A percentile compares a stretch with the other conserved stretches of the same genome.
phyloP scores from a whole-genome alignment of 2,113 vertebrate genomes.

The Xenus cinereus region DNA sequence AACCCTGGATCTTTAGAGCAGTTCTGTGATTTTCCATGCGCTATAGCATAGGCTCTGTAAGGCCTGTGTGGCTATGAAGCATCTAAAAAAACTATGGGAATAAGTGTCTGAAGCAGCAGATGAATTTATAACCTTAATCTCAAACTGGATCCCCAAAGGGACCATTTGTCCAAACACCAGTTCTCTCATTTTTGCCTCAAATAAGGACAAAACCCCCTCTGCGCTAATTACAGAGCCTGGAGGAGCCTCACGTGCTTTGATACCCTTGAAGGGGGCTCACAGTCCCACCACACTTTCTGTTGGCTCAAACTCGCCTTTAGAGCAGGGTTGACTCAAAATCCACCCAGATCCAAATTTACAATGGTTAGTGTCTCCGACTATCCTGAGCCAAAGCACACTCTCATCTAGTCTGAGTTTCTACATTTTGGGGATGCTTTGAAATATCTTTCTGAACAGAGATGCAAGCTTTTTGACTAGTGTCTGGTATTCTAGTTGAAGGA shows the following conservation, averaged over 20 bases:
- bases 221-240: accelerated
- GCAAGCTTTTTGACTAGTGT: not conserved
- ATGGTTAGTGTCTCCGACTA: not conserved
- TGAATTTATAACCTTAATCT: not conserved
- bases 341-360: not conserved
- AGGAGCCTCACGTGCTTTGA: not conserved
- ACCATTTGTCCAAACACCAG: not conserved
- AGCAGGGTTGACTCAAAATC: not conserved
- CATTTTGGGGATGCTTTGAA: not conserved
- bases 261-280: not conserved
- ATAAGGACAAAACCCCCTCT: not conserved
- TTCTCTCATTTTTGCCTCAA: not conserved
- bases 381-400: not conserved
- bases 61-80: not conserved
- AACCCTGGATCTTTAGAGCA: not conserved
- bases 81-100: not conserved
- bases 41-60: not conserved
- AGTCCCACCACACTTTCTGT: not conserved
- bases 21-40: not conserved
- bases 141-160: not conserved
- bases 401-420: not conserved
- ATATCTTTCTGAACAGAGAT: not conserved
- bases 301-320: not conserved
- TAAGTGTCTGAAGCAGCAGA: not conserved
- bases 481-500: not conserved